Percentiles rank a stretch among this genome's conserved stretches.
Conservation (phyloP, 2,888 invertebrate genomes). For the Torymus tubicola region DNA sequence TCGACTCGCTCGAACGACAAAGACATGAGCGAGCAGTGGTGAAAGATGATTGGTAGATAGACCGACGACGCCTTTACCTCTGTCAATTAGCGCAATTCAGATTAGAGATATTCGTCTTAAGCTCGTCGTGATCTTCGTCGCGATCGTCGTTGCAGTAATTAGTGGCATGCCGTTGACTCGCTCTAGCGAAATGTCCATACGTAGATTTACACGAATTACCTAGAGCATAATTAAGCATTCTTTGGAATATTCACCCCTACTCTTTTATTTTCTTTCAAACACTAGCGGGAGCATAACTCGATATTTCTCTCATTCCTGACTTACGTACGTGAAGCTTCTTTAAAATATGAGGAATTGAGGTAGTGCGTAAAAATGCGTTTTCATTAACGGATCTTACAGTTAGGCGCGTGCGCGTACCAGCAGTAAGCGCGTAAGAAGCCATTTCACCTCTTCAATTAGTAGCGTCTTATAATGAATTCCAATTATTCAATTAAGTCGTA, state of each 20-base stretch:
- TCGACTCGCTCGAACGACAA: not conserved
- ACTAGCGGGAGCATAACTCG: not conserved
- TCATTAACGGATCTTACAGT: constrained; percentile 36
- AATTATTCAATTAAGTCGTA: constrained; percentile 44
- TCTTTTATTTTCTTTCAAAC: no score
- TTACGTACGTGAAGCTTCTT: not conserved
- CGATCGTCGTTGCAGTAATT: constrained; percentile 40
- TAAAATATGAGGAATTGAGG: constrained; percentile 8
- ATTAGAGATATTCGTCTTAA: constrained; percentile 42
- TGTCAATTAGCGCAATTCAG: constrained; percentile 61
- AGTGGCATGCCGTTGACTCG: not conserved
- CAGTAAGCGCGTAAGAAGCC: not conserved
- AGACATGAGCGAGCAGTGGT: constrained; percentile 1
- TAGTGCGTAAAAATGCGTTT: constrained; percentile 28
- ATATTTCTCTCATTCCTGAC: not conserved
- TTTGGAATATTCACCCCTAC: not conserved
- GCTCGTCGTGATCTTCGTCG: constrained; percentile 12
- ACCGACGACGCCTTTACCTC: constrained; percentile 45
- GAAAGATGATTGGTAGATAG: constrained; percentile 41
- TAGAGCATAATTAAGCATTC: constrained; percentile 23
- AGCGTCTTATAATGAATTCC: constrained; percentile 29
- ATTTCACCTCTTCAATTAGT: constrained; percentile 28
- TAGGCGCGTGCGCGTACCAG: not conserved
- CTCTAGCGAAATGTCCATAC: not conserved
- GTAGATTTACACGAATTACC: constrained; percentile 31